Evolutionary conservation across 2,888 invertebrate genomes (phyloP), one percentile per base, ranked within the genome.

Genomic region (Ormyrus thymus): DNA sequence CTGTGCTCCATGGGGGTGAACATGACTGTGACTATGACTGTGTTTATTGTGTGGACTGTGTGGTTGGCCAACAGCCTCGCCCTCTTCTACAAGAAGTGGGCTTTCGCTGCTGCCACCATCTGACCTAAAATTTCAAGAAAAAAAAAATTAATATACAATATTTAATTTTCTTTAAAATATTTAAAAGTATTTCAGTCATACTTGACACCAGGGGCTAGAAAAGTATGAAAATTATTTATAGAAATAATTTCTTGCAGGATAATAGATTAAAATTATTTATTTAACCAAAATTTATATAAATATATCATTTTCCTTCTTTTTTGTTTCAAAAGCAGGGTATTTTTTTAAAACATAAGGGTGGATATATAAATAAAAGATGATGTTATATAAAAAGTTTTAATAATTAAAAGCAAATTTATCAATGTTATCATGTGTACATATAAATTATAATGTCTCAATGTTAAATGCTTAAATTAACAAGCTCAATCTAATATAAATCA

Each of bases 91-190:
- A 65, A 88, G 87, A 86, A 89, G 87, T 82, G 90, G 89, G 86
- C 88, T 89, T 84, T 89, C 89, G 84, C 88, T 89, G 84, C 89
- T 89, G 85, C 90, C 89, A 84, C 90, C 90, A 83, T 90, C 90
- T 82, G 90, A 90, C 86, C 90, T 90, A 82, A 56, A 84, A 86
- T 81, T 78, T 7, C 55, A 56, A 48, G 50, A 77, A 73, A 80
- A 56, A 51, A 50, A 72, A 13, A 3, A 65, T 65, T 69, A 81
- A 71, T 73, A 15, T 76, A 61, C 46, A 29, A 29, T 29, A 29
- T 29, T 58, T 55, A 15, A n/a, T 10, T 48, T 51, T 70, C 29
- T 72, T 76, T 56, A 71, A 59, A 55, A 61, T 55, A 65, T 70
- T 69, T 74, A 53, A 50, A 50, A 75, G 53, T 59, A 62, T 55